Percentiles rank a stretch among this genome's conserved stretches.
These are phyloP conservation scores for Macrosteles quadrilineatus DNA, from an alignment of 1,140 invertebrate genomes.

Conservation along the genomic window DNA sequence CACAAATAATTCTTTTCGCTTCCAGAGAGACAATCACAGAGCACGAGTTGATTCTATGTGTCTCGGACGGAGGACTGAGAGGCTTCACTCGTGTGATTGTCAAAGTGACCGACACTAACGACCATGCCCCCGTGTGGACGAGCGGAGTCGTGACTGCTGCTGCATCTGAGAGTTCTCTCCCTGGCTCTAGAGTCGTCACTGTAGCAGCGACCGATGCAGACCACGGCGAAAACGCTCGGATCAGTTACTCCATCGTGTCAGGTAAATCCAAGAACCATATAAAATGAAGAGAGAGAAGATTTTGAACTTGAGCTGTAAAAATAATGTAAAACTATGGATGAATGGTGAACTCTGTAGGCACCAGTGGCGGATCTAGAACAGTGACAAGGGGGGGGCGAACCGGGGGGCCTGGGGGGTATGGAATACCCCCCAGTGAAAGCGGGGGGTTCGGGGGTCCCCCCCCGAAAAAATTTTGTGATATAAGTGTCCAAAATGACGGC, in stretches of 20 bases:
- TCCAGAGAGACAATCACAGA: constrained; percentile 71
- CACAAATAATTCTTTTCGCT: too few relatives aligned
- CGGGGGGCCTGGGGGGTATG: too few relatives aligned
- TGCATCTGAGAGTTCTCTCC: constrained; percentile 69
- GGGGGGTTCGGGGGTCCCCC: too few relatives aligned
- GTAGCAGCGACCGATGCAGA: constrained; percentile 77
- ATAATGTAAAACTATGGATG: too few relatives aligned
- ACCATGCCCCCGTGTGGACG: constrained; percentile 78
- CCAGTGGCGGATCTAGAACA: too few relatives aligned
- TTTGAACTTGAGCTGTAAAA: not conserved
- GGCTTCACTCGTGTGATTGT: constrained; percentile 75
- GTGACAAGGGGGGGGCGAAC: too few relatives aligned
- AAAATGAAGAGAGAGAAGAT: too few relatives aligned
- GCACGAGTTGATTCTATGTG: constrained; percentile 86
- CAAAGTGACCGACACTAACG: constrained; percentile 84
- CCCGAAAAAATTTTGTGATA: too few relatives aligned
- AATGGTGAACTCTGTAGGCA: too few relatives aligned
- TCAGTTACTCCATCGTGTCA: constrained; percentile 78
- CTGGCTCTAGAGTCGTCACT: constrained; percentile 70
- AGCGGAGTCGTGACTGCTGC: constrained; percentile 71
- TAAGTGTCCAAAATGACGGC: too few relatives aligned
- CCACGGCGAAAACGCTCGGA: constrained; percentile 74
- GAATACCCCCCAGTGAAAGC: too few relatives aligned
- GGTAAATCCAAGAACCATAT: constrained; percentile 52
- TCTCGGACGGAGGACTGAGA: constrained; percentile 83